Conservation (phyloP, 2,888 invertebrate genomes). For the Xestia xanthographa region DNA sequence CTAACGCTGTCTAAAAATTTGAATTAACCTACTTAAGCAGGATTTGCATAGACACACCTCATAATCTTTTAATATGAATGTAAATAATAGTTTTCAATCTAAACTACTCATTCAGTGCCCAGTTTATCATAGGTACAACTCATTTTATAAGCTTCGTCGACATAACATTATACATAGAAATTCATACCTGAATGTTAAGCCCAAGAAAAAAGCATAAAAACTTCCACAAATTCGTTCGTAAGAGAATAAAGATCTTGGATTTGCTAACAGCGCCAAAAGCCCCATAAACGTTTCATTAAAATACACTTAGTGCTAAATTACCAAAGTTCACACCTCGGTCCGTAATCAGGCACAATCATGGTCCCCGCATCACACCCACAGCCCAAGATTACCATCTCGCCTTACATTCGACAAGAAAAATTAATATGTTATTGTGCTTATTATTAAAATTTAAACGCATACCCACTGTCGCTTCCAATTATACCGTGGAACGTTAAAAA, state of each 20-base stretch:
- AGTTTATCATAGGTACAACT: neutral
- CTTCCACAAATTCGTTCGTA: neutral
- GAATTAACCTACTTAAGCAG: neutral
- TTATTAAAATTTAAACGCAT: slow-evolving; percentile 72
- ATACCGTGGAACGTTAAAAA: slow-evolving; percentile 60
- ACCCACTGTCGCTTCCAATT: slow-evolving; percentile 65
- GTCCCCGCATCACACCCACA: slow-evolving; percentile 63
- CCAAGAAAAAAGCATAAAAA: neutral
- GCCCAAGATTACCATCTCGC: slow-evolving; percentile 71
- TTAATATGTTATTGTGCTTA: slow-evolving; percentile 77
- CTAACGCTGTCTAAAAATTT: slow-evolving; percentile 2
- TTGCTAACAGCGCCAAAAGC: neutral
- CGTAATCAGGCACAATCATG: slow-evolving; percentile 47
- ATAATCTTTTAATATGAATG: slow-evolving; percentile 1
- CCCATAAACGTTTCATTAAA: slow-evolving; percentile 21
- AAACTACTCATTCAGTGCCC: neutral
- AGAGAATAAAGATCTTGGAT: neutral
- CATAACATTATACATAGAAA: neutral
- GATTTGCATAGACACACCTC: neutral
- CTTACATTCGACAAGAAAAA: slow-evolving; percentile 71
- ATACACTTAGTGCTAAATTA: slow-evolving; percentile 1
- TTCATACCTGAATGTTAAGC: neutral
- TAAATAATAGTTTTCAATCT: slow-evolving; percentile 9
- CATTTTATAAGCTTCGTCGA: neutral
- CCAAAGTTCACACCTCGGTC: slow-evolving; percentile 12